Conservation (phyloP, 2,113 vertebrate genomes). For the Hippocampus zosterae region DNA sequence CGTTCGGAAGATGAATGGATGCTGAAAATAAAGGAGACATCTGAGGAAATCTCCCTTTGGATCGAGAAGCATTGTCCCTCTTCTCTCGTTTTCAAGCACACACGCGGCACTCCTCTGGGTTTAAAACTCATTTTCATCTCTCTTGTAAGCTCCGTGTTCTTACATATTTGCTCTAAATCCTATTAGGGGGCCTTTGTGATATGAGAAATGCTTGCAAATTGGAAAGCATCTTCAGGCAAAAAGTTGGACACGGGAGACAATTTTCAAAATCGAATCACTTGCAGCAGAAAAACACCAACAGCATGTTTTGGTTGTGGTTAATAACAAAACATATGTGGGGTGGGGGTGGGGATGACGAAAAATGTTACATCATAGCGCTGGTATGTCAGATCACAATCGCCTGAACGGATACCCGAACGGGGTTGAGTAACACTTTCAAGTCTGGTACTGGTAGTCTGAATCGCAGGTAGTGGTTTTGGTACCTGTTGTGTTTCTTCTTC, state of each 20-base stretch:
- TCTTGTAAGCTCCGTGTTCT: slow-evolving; percentile 64
- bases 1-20: not conserved
- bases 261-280: slow-evolving; percentile 63
- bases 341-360: not conserved
- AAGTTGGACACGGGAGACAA: slow-evolving; percentile 68
- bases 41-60: slow-evolving; percentile 39
- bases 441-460: too few relatives aligned
- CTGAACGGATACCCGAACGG: too few relatives aligned
- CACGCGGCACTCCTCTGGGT: slow-evolving; percentile 60
- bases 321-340: slow-evolving; percentile 29
- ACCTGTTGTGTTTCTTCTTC: too few relatives aligned
- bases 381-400: not conserved
- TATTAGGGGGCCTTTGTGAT: slow-evolving; percentile 69
- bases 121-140: slow-evolving; percentile 71
- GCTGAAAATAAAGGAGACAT: slow-evolving; percentile 27
- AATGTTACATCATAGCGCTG: not conserved
- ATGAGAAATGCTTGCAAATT: slow-evolving; percentile 68
- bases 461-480: too few relatives aligned
- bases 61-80: slow-evolving; percentile 47
- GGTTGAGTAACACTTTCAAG: too few relatives aligned
- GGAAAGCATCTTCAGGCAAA: slow-evolving; percentile 62
- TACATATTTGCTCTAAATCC: slow-evolving; percentile 72
- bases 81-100: slow-evolving; percentile 50
- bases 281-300: slow-evolving; percentile 42
- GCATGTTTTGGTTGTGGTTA: slow-evolving; percentile 35